These are phyloP conservation scores for Mythimna albipuncta DNA, from an alignment of 2,888 invertebrate genomes.

Conservation along the genomic window DNA sequence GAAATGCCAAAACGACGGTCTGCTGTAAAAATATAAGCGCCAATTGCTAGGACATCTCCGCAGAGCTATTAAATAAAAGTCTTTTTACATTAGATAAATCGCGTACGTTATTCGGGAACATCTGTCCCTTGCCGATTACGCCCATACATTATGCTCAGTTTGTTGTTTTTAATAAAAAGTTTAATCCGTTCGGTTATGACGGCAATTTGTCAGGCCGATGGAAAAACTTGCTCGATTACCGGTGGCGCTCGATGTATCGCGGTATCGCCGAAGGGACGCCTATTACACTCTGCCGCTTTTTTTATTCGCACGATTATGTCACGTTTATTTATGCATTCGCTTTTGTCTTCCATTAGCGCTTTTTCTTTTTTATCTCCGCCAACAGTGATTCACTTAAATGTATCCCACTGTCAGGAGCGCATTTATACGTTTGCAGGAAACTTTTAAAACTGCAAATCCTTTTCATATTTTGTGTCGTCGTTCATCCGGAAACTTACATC, in stretches of 20 bases:
- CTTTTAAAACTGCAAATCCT: constrained; percentile 72
- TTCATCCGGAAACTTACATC: constrained; percentile 80
- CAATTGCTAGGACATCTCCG: constrained; percentile 87
- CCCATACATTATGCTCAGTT: constrained; percentile 90
- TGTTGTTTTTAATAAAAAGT: constrained; percentile 91
- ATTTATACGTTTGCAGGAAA: constrained; percentile 72
- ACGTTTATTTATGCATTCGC: constrained; percentile 87
- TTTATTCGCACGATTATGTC: constrained; percentile 85
- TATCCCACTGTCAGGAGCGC: constrained; percentile 71
- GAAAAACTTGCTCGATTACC: constrained; percentile 90
- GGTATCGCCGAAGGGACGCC: constrained; percentile 71
- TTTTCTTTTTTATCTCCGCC: constrained; percentile 79
- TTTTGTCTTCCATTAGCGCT: constrained; percentile 88
- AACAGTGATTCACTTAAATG: constrained; percentile 81
- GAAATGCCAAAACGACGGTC: constrained; percentile 84
- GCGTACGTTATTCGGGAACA: constrained; percentile 88
- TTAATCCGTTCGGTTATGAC: constrained; percentile 90
- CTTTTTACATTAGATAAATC: constrained; percentile 90
- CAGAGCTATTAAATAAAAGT: constrained; percentile 90
- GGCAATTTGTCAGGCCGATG: constrained; percentile 89
- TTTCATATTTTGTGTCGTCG: constrained; percentile 69
- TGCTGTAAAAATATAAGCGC: constrained; percentile 85
- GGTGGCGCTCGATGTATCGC: constrained; percentile 77
- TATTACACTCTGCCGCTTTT: constrained; percentile 77
- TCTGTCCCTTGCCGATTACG: constrained; percentile 90